These are phyloP conservation scores for Chrysolina oricalcia DNA, from an alignment of 2,888 invertebrate species.

Conservation along the genomic window DNA sequence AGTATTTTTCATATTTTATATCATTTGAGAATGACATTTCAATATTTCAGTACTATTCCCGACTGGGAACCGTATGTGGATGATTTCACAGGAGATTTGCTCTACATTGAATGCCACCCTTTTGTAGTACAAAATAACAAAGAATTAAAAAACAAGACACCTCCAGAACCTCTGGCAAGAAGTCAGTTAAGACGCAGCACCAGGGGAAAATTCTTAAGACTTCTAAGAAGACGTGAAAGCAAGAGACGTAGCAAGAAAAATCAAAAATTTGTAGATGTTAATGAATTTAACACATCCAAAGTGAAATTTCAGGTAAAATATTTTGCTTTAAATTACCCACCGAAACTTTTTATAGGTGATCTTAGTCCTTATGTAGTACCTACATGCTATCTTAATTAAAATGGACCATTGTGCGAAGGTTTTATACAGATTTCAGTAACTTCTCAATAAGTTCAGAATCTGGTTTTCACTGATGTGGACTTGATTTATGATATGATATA, in stretches of 20 bases:
- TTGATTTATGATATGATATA: too few relatives aligned
- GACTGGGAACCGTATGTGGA: constrained; percentile 81
- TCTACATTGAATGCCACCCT: constrained; percentile 77
- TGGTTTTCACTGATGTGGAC: too few relatives aligned
- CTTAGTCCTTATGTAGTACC: too few relatives aligned
- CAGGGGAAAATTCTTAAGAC: constrained; percentile 73
- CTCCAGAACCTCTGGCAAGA: constrained; percentile 63
- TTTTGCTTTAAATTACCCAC: too few relatives aligned
- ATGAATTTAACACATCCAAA: constrained; percentile 57
- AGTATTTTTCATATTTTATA: too few relatives aligned
- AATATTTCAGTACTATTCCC: constrained; percentile 75
- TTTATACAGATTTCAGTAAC: too few relatives aligned
- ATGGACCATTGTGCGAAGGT: too few relatives aligned
- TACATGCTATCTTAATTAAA: too few relatives aligned
- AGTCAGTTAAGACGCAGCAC: constrained; percentile 69
- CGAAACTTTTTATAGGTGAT: too few relatives aligned
- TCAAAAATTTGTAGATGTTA: constrained; percentile 61
- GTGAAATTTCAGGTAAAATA: constrained; percentile 55
- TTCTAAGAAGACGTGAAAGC: constrained; percentile 74
- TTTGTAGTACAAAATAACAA: constrained; percentile 68
- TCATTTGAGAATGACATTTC: too few relatives aligned
- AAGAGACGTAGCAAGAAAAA: constrained; percentile 71
- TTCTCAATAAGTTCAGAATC: too few relatives aligned
- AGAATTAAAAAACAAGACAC: constrained; percentile 58
- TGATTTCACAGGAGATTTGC: constrained; percentile 78